A percentile compares a stretch with the other conserved stretches of the same genome.
These are phyloP conservation scores for Dinothrombium tinctorium DNA, from an alignment of 1,140 invertebrate genomes.

Conservation along the genomic window DNA sequence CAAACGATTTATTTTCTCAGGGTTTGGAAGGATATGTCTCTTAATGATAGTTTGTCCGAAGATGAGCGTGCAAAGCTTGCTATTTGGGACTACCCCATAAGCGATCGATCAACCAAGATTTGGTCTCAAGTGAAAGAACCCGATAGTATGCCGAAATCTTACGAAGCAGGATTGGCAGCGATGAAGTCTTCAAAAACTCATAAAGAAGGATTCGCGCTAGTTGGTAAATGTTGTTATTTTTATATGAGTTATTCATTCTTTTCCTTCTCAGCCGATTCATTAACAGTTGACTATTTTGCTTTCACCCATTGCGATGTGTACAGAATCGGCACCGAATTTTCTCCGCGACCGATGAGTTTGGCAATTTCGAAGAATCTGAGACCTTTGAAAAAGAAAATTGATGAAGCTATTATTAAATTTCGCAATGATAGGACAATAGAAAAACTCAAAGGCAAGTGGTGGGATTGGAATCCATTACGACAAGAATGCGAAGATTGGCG, in stretches of 20 bases:
- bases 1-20: conserved; percentile 24
- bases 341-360: conserved; percentile 80
- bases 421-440: conserved; percentile 73
- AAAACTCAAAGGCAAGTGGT: conserved; percentile 81
- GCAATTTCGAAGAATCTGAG: conserved; percentile 66
- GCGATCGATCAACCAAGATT: conserved; percentile 94
- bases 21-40: conserved; percentile 78
- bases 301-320: conserved; percentile 71
- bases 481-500: conserved; percentile 1
- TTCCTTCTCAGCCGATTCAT: not conserved
- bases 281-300: conserved; percentile 44
- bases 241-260: conserved; percentile 2
- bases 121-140: conserved; percentile 88
- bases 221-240: conserved; percentile 27
- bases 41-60: conserved; percentile 70
- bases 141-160: conserved; percentile 42
- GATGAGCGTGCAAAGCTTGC: conserved; percentile 73
- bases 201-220: conserved; percentile 68
- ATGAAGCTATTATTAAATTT: conserved; percentile 1
- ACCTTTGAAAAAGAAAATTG: conserved; percentile 52
- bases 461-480: conserved; percentile 55
- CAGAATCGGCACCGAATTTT: conserved; percentile 79
- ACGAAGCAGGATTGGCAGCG: conserved; percentile 31
- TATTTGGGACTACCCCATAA: conserved; percentile 95
- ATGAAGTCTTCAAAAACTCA: conserved; percentile 27